These are phyloP conservation scores for Bembecia ichneumoniformis DNA, from an alignment of 2,888 invertebrate genomes.

Conservation along the genomic window DNA sequence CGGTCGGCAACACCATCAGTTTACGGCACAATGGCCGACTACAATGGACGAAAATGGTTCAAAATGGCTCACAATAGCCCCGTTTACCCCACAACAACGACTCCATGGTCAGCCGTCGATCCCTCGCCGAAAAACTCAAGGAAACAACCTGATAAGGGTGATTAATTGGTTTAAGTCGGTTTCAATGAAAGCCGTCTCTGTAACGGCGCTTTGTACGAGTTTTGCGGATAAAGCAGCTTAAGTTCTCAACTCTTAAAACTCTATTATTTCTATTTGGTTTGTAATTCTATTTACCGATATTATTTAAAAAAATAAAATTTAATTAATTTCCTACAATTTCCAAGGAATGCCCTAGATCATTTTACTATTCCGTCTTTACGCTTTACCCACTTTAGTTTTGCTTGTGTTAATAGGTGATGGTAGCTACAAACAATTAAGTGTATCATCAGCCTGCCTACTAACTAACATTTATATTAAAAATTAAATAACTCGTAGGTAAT, in stretches of 20 bases:
- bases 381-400: no score
- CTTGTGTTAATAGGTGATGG: no score
- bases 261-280: no score
- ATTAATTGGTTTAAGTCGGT: conserved; percentile 67
- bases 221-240: conserved; percentile 33
- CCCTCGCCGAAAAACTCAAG: conserved; percentile 52
- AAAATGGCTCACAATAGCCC: conserved; percentile 38
- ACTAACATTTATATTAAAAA: no score
- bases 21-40: conserved; percentile 46
- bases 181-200: conserved; percentile 58
- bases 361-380: no score
- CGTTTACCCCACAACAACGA: conserved; percentile 39
- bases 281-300: no score
- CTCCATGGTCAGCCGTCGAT: conserved; percentile 51
- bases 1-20: conserved; percentile 52
- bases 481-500: no score
- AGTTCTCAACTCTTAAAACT: conserved; percentile 1
- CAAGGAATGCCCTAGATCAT: no score
- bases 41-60: conserved; percentile 42
- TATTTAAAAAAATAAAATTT: no score
- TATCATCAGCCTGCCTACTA: no score
- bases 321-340: no score
- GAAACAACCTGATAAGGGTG: conserved; percentile 66
- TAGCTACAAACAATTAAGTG: no score
- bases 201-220: conserved; percentile 32